A percentile compares a stretch with the other conserved stretches of the same genome.
These are phyloP conservation scores for Pipistrellus kuhlii DNA, from an alignment of 2,797 vertebrate species.

Conservation along the genomic window DNA sequence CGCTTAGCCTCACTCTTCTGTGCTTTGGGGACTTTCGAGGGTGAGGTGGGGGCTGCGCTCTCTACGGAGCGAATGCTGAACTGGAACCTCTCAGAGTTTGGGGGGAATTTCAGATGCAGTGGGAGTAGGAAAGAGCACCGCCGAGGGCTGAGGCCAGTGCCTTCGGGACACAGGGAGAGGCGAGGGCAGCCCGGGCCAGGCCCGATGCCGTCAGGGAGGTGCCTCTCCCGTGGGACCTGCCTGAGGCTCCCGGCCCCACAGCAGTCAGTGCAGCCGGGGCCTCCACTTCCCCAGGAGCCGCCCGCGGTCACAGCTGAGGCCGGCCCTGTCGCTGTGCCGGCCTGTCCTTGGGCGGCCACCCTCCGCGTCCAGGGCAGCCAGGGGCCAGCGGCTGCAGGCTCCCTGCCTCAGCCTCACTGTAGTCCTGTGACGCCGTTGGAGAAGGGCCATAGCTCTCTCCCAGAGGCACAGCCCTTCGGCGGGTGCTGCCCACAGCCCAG, in stretches of 20 bases:
- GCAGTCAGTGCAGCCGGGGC: slow-evolving; percentile 8
- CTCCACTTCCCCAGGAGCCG: too few species aligned
- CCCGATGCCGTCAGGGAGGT: neutral
- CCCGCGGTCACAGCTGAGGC: neutral
- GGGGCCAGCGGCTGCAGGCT: too few species aligned
- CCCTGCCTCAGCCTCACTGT: too few species aligned
- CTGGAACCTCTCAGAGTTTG: neutral
- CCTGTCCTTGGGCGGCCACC: too few species aligned
- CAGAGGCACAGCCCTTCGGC: too few species aligned
- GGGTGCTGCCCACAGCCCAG: too few species aligned
- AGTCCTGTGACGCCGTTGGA: too few species aligned
- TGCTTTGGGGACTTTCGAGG: neutral
- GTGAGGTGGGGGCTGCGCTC: neutral
- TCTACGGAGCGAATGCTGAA: neutral
- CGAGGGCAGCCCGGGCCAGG: too few species aligned
- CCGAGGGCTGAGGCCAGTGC: neutral
- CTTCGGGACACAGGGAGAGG: accelerated
- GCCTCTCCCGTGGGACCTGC: neutral
- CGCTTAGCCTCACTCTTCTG: neutral
- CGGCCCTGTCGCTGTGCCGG: too few species aligned
- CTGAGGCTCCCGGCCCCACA: neutral
- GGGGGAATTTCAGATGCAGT: neutral
- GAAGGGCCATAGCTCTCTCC: too few species aligned
- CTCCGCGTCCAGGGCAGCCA: too few species aligned
- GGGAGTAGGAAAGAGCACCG: neutral